Evolutionary conservation across 2,797 vertebrate species (phyloP).

Genomic region (Mus caroli): DNA sequence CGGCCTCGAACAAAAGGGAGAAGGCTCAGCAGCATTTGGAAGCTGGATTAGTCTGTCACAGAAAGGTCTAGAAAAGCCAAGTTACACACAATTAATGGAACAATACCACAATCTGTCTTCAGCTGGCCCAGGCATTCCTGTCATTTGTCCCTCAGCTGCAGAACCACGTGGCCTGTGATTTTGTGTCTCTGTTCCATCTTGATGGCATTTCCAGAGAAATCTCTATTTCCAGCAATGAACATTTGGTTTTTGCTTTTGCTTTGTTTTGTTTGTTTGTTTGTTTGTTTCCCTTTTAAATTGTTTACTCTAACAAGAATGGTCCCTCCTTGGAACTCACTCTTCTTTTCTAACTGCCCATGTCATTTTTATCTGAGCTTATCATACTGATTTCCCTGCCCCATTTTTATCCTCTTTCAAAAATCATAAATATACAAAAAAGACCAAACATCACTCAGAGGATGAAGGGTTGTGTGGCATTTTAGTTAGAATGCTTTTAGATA

Average conservation of each 20-base stretch:
- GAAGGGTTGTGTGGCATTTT: neutral
- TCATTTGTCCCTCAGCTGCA: slow-evolving; percentile 87
- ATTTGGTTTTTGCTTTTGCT: neutral
- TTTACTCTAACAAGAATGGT: slow-evolving; percentile 71
- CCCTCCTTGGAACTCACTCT: slow-evolving; percentile 75
- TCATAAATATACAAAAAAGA: neutral
- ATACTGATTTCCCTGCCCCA: slow-evolving; percentile 20
- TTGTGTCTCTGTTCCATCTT: slow-evolving; percentile 75
- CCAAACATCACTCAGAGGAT: neutral
- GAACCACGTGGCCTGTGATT: slow-evolving; percentile 81
- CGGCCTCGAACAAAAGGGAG: slow-evolving; percentile 66
- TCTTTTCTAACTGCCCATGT: slow-evolving; percentile 66
- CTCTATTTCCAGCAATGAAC: slow-evolving; percentile 77
- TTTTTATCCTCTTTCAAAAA: slow-evolving; percentile 64
- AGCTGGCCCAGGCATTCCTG: slow-evolving; percentile 83
- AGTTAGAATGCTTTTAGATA: slow-evolving; percentile 55
- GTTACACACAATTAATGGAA: slow-evolving; percentile 86
- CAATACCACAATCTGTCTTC: slow-evolving; percentile 84
- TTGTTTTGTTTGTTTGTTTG: neutral
- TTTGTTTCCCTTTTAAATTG: neutral
- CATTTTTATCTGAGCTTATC: slow-evolving; percentile 68
- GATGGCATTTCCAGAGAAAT: slow-evolving; percentile 82
- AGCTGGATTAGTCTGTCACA: slow-evolving; percentile 80
- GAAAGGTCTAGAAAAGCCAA: slow-evolving; percentile 84
- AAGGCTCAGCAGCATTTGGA: slow-evolving; percentile 69